Evolutionary conservation across 2,797 vertebrate species (phyloP).

Genomic region (Eulemur coronatus): DNA sequence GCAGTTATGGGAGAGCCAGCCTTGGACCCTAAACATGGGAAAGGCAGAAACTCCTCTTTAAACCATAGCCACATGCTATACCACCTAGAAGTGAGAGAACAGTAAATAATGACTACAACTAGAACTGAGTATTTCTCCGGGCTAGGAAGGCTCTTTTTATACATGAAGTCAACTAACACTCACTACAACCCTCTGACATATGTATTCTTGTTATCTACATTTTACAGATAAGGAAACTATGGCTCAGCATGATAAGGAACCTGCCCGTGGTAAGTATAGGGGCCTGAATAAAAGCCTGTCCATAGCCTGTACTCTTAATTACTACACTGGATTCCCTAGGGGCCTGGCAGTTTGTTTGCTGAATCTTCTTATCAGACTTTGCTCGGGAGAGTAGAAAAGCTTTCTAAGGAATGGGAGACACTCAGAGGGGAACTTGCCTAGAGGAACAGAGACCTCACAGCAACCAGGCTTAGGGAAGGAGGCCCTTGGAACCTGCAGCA

Average conservation of each 20-base stretch:
- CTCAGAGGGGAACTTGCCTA: background rate
- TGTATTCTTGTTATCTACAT: background rate
- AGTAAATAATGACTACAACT: background rate
- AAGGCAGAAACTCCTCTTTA: background rate
- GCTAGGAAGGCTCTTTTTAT: background rate
- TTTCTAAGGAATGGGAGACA: background rate
- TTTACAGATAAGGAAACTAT: background rate
- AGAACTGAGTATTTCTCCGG: background rate
- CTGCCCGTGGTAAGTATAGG: background rate
- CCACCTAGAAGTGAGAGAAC: background rate
- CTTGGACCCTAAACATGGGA: background rate
- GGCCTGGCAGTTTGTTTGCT: background rate
- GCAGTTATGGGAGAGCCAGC: background rate
- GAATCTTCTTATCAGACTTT: background rate
- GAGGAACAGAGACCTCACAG: background rate
- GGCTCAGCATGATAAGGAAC: background rate
- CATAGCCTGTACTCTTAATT: background rate
- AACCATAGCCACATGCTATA: background rate
- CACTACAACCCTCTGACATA: background rate
- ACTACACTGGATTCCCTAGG: background rate
- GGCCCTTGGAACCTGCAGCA: background rate
- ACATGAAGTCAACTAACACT: background rate
- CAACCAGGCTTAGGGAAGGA: background rate
- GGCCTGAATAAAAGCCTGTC: background rate
- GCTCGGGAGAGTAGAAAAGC: background rate